Evolutionary conservation across 2,888 invertebrate genomes (phyloP).

Genomic region (Lymantria monacha): DNA sequence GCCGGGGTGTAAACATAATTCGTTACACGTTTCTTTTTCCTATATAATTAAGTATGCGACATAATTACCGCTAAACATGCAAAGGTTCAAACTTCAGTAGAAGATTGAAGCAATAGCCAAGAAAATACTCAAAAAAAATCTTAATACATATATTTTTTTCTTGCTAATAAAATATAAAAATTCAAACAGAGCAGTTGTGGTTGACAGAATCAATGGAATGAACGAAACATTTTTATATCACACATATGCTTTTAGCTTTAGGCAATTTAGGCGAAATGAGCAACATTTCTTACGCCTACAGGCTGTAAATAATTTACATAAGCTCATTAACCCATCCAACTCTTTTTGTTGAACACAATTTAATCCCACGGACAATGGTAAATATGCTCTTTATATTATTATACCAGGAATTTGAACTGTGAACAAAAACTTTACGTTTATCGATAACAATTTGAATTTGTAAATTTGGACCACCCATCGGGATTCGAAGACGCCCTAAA

Average conservation of each 20-base stretch:
- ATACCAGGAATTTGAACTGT: slow-evolving; percentile 11
- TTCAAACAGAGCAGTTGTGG: too few species aligned
- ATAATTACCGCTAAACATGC: too few species aligned
- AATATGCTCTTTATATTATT: slow-evolving; percentile 17
- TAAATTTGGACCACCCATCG: slow-evolving; percentile 31
- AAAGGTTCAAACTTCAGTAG: too few species aligned
- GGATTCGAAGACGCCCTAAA: slow-evolving; percentile 3
- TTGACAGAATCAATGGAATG: not conserved
- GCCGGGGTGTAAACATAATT: too few species aligned
- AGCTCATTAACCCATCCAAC: slow-evolving; percentile 9
- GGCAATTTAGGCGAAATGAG: not conserved
- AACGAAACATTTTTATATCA: not conserved
- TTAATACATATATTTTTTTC: too few species aligned
- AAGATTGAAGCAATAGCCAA: too few species aligned
- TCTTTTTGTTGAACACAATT: slow-evolving; percentile 13
- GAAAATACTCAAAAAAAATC: too few species aligned
- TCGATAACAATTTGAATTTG: slow-evolving; percentile 17
- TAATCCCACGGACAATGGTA: slow-evolving; percentile 26
- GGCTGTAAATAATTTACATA: slow-evolving; percentile 1
- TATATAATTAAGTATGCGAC: too few species aligned
- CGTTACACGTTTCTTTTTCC: too few species aligned
- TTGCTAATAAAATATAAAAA: too few species aligned
- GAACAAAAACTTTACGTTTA: slow-evolving; percentile 29
- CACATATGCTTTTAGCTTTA: not conserved
- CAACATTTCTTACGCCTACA: slow-evolving; percentile 5